These are phyloP conservation scores for Tympanuchus pallidicinctus DNA, from an alignment of 2,113 vertebrate species.

Conservation along the genomic window DNA sequence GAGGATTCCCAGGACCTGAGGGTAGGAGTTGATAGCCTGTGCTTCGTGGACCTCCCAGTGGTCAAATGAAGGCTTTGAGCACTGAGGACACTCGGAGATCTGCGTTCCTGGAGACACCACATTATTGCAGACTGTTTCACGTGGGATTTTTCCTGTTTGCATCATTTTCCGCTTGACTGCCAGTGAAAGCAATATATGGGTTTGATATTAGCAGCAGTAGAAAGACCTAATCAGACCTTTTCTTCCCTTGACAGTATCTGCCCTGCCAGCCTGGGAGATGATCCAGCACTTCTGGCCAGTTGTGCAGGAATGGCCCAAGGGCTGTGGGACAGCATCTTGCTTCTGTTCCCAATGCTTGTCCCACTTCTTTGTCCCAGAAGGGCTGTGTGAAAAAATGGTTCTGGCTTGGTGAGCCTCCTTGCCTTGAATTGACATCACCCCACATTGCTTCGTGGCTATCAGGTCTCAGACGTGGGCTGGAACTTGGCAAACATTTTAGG, in stretches of 20 bases:
- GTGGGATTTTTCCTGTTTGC: conserved; percentile 22
- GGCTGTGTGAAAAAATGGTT: conserved; percentile 10
- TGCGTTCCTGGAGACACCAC: neutral
- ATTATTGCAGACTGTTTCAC: conserved; percentile 39
- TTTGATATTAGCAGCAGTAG: conserved; percentile 43
- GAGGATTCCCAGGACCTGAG: neutral
- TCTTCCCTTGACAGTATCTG: conserved; percentile 17
- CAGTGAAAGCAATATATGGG: conserved; percentile 30
- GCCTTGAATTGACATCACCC: conserved; percentile 14
- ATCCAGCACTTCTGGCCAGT: neutral
- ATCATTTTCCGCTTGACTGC: conserved; percentile 1
- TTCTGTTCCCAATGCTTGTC: neutral
- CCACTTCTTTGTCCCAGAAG: neutral
- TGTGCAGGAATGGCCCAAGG: neutral
- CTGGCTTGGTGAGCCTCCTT: conserved; percentile 15
- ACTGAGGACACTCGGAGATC: neutral
- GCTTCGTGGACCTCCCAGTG: neutral
- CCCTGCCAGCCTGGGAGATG: neutral
- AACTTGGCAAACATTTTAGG: conserved; percentile 31
- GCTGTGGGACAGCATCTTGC: neutral
- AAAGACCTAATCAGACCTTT: conserved; percentile 48
- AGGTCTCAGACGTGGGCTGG: conserved; percentile 50
- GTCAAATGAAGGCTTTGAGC: neutral
- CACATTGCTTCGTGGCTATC: conserved; percentile 24
- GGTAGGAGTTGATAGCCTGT: conserved; percentile 5